Evolutionary conservation across 2,113 vertebrate genomes (phyloP), one percentile per base, ranked within the genome.

Genomic region (Cyanoramphus novaezelandiae): DNA sequence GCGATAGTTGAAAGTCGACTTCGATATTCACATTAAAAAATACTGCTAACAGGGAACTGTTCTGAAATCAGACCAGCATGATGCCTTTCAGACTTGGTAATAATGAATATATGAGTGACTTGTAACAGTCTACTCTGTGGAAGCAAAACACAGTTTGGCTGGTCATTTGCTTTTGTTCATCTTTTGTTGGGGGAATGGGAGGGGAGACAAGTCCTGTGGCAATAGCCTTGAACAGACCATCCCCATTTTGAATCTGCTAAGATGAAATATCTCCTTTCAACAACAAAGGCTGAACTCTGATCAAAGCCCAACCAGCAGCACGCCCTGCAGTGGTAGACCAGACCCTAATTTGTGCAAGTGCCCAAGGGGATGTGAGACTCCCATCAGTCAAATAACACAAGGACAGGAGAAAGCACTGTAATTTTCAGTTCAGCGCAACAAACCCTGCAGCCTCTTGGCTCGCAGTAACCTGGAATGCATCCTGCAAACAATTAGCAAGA

Each of bases 201-300:
- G 60, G 78, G 44, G 87, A 94, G 77, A 92, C 85, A 82, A 90
- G 87, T 93, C 91, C 91, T 93, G 77, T 92, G 94, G 92, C 87
- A 93, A 70, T 10, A 85, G 84, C 65, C 92, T 79, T 83, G 92
- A 95, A 75, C 75, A 90, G 79, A 72, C 53, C 68, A 81, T 93
- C 95, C 95, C 82, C 18, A 2, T 92, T 95, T 87, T 62, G 60
- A 85, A 91, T 96, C 78, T 95, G 92, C 60, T 62, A 77, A 95
- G 90, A 93, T 96, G 94, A 97, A 97, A 96, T 89, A 88, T 59
- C 87, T 95, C 87, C 92, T 97, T 94, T 96, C 92, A 96, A 95
- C 96, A 97, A 97, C 94, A 97, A 93, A 95, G 74, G 57, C 63
- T 93, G 94, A 93, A 77, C 57, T 83, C 88, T 69, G 89, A 97